Evolutionary conservation across 2,888 invertebrate species (phyloP).

Genomic region (Timema podura): DNA sequence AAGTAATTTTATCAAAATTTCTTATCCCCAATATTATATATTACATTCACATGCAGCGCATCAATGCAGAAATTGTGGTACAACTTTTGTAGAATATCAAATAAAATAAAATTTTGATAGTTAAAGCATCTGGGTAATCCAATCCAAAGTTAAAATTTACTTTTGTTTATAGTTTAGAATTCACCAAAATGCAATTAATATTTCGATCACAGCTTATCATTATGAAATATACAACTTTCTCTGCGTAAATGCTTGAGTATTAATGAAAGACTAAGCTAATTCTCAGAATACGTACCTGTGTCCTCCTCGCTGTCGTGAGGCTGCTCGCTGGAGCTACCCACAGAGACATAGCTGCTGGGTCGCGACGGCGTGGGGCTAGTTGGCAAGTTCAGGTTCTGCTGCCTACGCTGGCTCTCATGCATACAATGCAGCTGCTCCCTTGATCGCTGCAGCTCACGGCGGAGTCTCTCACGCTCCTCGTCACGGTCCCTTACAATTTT

Average conservation of each 20-base stretch:
- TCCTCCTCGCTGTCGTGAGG: conserved; percentile 35
- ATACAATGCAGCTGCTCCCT: conserved; percentile 65
- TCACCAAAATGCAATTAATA: too few species aligned
- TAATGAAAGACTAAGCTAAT: not conserved
- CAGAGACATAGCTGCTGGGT: conserved; percentile 39
- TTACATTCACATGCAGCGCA: too few species aligned
- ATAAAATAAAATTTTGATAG: too few species aligned
- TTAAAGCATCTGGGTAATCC: too few species aligned
- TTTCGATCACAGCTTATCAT: conserved; percentile 9
- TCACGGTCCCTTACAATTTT: conserved; percentile 70
- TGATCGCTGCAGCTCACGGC: conserved; percentile 66
- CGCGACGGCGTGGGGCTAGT: conserved; percentile 36
- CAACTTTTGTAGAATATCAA: too few species aligned
- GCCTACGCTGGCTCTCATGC: conserved; percentile 39
- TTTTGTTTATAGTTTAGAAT: conserved; percentile 17
- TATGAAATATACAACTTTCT: not conserved
- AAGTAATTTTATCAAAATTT: too few species aligned
- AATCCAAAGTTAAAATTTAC: too few species aligned
- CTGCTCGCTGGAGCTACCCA: conserved; percentile 22
- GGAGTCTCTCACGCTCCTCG: conserved; percentile 67
- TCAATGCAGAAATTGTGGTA: too few species aligned
- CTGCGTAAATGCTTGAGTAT: not conserved
- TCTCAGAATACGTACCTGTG: conserved; percentile 32
- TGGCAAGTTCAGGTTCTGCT: conserved; percentile 28
- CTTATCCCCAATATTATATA: too few species aligned